Conservation (phyloP, 1,140 invertebrate species). For the Heliconius hewitsoni region DNA sequence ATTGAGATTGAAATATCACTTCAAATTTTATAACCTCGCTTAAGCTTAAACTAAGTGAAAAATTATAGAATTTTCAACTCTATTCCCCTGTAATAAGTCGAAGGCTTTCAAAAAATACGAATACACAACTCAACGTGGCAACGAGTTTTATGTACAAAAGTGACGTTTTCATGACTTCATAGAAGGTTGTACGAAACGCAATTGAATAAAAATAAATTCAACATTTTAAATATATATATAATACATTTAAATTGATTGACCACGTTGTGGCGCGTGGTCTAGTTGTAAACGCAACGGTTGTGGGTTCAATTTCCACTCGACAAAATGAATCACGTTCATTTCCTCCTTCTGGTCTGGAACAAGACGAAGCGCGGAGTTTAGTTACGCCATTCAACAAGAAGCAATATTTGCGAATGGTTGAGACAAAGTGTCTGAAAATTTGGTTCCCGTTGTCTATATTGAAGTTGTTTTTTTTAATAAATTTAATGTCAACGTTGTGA, state of each 20-base stretch:
- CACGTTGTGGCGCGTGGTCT: no score
- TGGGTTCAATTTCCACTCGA: background rate
- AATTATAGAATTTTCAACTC: constrained; percentile 20
- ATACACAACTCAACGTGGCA: constrained; percentile 44
- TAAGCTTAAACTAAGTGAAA: background rate
- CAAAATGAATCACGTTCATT: background rate
- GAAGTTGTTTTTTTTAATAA: background rate
- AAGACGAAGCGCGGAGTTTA: no score
- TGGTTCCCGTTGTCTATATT: no score
- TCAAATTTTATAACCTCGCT: constrained; percentile 28
- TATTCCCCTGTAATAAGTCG: constrained; percentile 27
- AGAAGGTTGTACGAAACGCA: constrained; percentile 13
- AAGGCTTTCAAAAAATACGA: constrained; percentile 16
- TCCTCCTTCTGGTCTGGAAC: background rate
- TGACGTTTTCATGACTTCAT: constrained; percentile 53
- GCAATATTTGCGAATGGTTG: no score
- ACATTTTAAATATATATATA: background rate
- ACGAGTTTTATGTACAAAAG: constrained; percentile 44
- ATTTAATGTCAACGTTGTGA: background rate
- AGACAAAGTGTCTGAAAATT: no score
- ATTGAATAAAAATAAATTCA: background rate
- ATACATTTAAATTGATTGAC: background rate
- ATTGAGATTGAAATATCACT: background rate
- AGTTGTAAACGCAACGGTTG: background rate
- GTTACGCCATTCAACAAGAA: no score